Percentiles rank a stretch among this genome's conserved stretches.
phyloP scores from a whole-genome alignment of 2,113 vertebrate genomes.

The Crotophaga sulcirostris region DNA sequence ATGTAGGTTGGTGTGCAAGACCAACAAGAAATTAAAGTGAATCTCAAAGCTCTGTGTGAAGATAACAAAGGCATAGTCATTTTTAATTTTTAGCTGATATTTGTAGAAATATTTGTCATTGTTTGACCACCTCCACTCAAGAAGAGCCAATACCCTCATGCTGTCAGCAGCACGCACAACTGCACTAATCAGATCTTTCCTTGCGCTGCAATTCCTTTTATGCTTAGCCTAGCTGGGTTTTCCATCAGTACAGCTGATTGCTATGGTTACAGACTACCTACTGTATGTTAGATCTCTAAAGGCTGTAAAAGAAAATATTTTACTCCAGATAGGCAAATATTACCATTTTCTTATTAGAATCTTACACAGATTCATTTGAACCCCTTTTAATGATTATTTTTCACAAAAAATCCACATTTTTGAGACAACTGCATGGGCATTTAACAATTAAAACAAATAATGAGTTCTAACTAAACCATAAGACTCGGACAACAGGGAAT shows the following conservation, averaged over 20 bases:
- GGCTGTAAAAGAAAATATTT: constrained; percentile 12
- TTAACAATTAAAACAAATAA: neutral
- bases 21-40: neutral
- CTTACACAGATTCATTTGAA: neutral
- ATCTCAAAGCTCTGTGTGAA: neutral
- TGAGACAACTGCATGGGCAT: neutral
- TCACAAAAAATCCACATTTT: neutral
- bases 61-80: neutral
- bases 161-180: neutral
- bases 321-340: neutral
- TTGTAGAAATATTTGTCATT: neutral
- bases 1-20: neutral
- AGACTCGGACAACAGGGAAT: neutral
- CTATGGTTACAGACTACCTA: constrained; percentile 1
- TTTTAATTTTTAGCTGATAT: neutral
- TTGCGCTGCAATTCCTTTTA: neutral
- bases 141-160: neutral
- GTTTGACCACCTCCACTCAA: neutral
- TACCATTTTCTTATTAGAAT: neutral
- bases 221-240: neutral
- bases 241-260: constrained; percentile 9
- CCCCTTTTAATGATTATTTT: neutral
- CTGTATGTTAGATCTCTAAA: neutral
- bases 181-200: neutral
- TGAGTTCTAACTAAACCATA: neutral